Conservation (phyloP, 1,140 invertebrate genomes). For the Triops longicaudatus region DNA sequence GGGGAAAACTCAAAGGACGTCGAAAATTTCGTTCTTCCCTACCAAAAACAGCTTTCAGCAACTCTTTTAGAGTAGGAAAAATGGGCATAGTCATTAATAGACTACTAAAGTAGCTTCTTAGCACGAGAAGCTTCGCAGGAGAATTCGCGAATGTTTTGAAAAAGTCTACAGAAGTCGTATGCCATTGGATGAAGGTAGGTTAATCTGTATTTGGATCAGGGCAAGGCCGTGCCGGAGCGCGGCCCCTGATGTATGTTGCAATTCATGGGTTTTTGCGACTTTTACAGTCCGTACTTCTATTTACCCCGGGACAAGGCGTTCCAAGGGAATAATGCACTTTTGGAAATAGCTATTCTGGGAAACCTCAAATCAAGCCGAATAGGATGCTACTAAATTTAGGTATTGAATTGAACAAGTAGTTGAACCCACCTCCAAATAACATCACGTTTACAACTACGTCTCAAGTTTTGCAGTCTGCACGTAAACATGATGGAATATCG, state of each 20-base stretch:
- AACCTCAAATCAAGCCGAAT: too few relatives aligned
- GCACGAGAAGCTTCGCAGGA: background rate
- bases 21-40: too few relatives aligned
- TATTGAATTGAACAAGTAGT: background rate
- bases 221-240: background rate
- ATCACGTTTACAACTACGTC: background rate
- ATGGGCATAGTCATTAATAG: too few relatives aligned
- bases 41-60: too few relatives aligned
- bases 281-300: background rate
- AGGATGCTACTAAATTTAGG: too few relatives aligned
- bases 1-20: too few relatives aligned
- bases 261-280: background rate
- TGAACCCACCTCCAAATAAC: background rate
- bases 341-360: background rate
- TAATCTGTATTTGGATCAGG: background rate
- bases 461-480: background rate
- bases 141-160: background rate
- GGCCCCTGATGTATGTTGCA: background rate
- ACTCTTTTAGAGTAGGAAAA: too few relatives aligned
- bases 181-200: background rate
- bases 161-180: background rate
- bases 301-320: background rate
- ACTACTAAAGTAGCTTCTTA: too few relatives aligned
- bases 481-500: background rate
- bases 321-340: background rate